A percentile compares a stretch with the other conserved stretches of the same genome.
These are phyloP conservation scores for Periophthalmus modestus DNA, from an alignment of 2,113 vertebrate species.

Conservation along the genomic window DNA sequence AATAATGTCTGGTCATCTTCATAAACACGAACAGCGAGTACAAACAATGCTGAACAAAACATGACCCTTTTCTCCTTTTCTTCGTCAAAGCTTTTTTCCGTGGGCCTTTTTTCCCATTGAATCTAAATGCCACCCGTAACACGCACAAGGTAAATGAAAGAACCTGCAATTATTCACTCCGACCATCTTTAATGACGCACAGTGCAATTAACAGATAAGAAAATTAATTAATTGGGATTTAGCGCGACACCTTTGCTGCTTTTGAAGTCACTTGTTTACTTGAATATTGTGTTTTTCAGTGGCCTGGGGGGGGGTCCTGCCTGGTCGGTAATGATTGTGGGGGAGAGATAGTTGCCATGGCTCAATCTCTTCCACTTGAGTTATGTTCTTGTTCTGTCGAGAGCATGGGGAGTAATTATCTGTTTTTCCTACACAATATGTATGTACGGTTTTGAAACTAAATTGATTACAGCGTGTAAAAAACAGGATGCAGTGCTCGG, in stretches of 20 bases:
- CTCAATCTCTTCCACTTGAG: constrained; percentile 21
- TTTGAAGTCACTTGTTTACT: constrained; percentile 53
- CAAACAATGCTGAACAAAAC: background rate
- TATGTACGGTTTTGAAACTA: background rate
- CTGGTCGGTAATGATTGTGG: constrained; percentile 10
- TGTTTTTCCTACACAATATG: background rate
- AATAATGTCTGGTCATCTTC: background rate
- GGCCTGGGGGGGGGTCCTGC: constrained; percentile 13
- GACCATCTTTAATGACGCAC: constrained; percentile 48
- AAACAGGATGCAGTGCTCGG: background rate
- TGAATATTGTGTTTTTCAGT: constrained; percentile 35
- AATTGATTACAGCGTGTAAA: background rate
- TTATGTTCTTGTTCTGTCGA: constrained; percentile 24
- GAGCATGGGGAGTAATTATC: constrained; percentile 22
- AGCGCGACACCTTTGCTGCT: constrained; percentile 37
- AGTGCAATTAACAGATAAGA: constrained; percentile 58
- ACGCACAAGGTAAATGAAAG: constrained; percentile 7
- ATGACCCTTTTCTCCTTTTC: constrained; percentile 19
- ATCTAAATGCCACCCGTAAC: constrained; percentile 22
- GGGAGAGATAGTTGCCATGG: constrained; percentile 11
- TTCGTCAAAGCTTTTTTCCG: constrained; percentile 20
- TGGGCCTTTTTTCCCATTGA: constrained; percentile 4
- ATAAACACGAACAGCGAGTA: background rate
- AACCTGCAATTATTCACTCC: constrained; percentile 33
- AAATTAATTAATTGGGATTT: constrained; percentile 57